Percentiles rank a stretch among this genome's conserved stretches.
Conservation (phyloP, 2,113 vertebrate species). For the Zapus hudsonius region DNA sequence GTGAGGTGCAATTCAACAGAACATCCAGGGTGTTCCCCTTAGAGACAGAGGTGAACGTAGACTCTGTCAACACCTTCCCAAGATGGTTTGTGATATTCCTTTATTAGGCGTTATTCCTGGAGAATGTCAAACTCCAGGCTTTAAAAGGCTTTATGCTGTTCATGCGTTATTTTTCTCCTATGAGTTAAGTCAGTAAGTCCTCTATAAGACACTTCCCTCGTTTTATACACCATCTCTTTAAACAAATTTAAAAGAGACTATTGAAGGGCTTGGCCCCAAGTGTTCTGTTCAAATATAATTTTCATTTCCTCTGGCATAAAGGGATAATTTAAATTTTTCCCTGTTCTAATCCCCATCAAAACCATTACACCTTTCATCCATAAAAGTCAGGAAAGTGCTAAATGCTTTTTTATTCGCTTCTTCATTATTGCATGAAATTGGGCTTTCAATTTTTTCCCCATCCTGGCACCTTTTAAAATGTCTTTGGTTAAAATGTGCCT, state of each 20-base stretch:
- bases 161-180: background rate
- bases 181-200: background rate
- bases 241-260: conserved; percentile 43
- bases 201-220: background rate
- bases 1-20: background rate
- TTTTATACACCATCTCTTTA: conserved; percentile 33
- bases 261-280: background rate
- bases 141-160: background rate
- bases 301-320: conserved; percentile 26
- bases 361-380: background rate
- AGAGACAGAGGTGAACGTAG: background rate
- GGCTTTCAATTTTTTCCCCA: background rate
- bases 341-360: conserved; percentile 1
- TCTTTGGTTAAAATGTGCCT: background rate
- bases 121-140: conserved; percentile 12
- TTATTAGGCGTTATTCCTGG: background rate
- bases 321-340: conserved; percentile 25
- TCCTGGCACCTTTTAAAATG: background rate
- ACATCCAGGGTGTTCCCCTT: background rate
- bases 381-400: conserved; percentile 40
- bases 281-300: conserved; percentile 20
- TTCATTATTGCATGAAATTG: conserved; percentile 10
- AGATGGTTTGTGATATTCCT: background rate
- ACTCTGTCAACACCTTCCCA: background rate
- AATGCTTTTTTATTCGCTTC: background rate